phyloP scores from a whole-genome alignment of 2,797 vertebrate genomes.

The Pseudochirops cupreus region DNA sequence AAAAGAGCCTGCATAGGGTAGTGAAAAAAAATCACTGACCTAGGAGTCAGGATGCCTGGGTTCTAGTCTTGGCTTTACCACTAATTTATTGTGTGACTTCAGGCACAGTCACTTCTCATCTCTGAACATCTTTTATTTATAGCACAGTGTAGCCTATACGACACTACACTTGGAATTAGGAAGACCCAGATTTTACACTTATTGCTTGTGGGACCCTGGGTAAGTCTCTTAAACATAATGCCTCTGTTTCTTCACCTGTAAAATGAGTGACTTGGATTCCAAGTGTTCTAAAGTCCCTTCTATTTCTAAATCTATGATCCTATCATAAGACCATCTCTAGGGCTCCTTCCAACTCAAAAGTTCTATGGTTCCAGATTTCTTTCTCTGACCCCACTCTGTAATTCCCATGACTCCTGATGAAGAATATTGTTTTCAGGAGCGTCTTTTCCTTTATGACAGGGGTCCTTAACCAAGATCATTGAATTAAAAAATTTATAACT shows the following conservation, averaged over 20 bases:
- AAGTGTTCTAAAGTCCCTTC: no score
- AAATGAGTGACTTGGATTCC: background rate
- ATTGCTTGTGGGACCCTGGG: background rate
- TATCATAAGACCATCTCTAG: no score
- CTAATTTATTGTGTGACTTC: background rate
- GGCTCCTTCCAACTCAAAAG: no score
- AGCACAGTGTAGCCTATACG: background rate
- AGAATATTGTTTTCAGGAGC: no score
- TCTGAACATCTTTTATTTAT: background rate
- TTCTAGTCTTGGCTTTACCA: background rate
- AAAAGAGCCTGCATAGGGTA: background rate
- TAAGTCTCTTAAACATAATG: background rate
- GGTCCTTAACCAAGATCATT: no score
- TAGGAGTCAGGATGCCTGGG: background rate
- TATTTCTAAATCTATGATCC: no score
- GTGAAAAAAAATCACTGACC: background rate
- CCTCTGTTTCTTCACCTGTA: slow-evolving; percentile 11
- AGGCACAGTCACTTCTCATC: background rate
- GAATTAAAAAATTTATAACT: no score
- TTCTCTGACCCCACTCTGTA: no score
- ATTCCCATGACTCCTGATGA: no score
- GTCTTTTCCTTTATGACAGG: no score
- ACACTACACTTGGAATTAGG: background rate
- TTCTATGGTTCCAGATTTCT: no score
- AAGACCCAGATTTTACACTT: background rate